Evolutionary conservation across 2,888 invertebrate species (phyloP).

Genomic region (Lepidochitona cinerea): DNA sequence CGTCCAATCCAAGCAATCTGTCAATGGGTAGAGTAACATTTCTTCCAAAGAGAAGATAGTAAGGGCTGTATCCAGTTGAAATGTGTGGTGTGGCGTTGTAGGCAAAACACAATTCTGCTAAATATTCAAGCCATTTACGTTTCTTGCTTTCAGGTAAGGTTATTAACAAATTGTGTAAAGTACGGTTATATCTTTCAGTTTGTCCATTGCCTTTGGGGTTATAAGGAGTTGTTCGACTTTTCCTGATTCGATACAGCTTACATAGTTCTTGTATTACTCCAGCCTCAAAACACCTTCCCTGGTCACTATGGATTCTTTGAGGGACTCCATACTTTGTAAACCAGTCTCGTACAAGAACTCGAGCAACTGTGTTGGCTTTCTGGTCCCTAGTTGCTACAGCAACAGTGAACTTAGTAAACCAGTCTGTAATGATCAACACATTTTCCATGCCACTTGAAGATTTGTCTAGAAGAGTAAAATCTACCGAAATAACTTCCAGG

Average conservation of each 20-base stretch:
- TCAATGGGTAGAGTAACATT: background rate
- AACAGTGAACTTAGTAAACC: conserved; percentile 1
- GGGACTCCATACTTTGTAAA: conserved; percentile 23
- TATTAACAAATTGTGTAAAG: conserved; percentile 18
- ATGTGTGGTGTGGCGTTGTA: conserved; percentile 14
- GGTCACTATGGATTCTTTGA: conserved; percentile 16
- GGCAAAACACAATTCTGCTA: conserved; percentile 16
- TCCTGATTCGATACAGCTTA: conserved; percentile 15
- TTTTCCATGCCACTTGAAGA: background rate
- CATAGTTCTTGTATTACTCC: too few relatives aligned
- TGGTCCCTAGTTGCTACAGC: conserved; percentile 22
- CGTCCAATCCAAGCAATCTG: background rate
- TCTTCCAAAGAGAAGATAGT: background rate
- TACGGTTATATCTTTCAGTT: conserved; percentile 20
- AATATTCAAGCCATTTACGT: conserved; percentile 18
- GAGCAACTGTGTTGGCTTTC: conserved; percentile 17
- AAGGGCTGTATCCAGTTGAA: conserved; percentile 8
- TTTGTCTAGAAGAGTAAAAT: conserved; percentile 1
- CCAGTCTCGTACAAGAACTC: conserved; percentile 19
- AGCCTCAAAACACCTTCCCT: conserved; percentile 18
- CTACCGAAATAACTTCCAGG: conserved; percentile 6
- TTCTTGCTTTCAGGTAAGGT: conserved; percentile 17
- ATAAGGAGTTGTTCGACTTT: conserved; percentile 20
- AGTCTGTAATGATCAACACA: background rate
- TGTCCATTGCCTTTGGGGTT: conserved; percentile 22